Evolutionary conservation across 2,888 invertebrate genomes (phyloP).

Genomic region (Drosophila rellima): DNA sequence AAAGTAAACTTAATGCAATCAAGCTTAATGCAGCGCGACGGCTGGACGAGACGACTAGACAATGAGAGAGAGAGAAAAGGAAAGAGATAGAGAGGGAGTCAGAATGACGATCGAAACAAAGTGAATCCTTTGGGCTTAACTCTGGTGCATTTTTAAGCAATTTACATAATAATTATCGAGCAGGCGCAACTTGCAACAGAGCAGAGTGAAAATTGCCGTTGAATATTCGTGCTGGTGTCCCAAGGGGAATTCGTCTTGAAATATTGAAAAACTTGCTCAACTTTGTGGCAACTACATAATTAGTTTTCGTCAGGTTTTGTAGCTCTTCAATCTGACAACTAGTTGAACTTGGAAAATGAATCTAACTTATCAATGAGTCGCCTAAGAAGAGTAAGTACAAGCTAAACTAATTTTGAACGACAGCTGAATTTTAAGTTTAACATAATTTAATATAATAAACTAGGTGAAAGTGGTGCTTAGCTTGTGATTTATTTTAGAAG

Average conservation of each 20-base stretch:
- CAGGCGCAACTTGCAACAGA: constrained; percentile 32
- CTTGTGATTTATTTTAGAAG: neutral
- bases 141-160: constrained; percentile 81
- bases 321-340: constrained; percentile 22
- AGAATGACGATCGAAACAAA: constrained; percentile 46
- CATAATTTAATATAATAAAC: neutral
- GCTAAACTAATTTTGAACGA: neutral
- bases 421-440: neutral
- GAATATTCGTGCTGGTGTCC: constrained; percentile 4
- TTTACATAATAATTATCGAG: constrained; percentile 82
- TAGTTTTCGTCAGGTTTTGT: constrained; percentile 45
- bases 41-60: constrained; percentile 46
- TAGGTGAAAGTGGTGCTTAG: neutral
- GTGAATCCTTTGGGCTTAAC: constrained; percentile 77
- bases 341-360: constrained; percentile 18
- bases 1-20: constrained; percentile 82
- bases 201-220: constrained; percentile 30
- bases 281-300: constrained; percentile 52
- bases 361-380: constrained; percentile 21
- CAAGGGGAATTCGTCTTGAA: constrained; percentile 28
- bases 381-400: constrained; percentile 1
- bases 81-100: neutral
- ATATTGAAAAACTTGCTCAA: constrained; percentile 63
- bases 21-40: constrained; percentile 76
- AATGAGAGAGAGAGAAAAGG: neutral